Evolutionary conservation across 2,888 invertebrate species (phyloP), one percentile per base, ranked within the genome.

Genomic region (Drosophila peninsularis): DNA sequence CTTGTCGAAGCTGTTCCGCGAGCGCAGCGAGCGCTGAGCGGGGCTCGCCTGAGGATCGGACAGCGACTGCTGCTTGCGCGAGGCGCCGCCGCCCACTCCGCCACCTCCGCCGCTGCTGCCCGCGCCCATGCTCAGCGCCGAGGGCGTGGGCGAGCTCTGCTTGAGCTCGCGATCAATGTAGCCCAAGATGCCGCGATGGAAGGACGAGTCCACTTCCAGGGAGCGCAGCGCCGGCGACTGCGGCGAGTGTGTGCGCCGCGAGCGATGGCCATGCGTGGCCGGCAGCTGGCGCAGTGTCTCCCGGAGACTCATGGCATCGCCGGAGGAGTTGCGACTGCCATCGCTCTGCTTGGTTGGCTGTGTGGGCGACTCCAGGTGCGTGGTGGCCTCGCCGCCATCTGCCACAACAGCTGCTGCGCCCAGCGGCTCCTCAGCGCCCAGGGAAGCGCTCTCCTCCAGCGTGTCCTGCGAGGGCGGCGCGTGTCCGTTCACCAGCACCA

Each of bases 31-130:
- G 53, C 92, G 90, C 77, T 93, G 92, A 19, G 93, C 93, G 37
- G 92, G 92, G 81, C 92, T 93, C 3, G 92, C 92, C 71, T 92
- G 92, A 2, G 93, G 92, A 84, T 93, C 92, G 1, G 93, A 92
- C 5, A 92, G 77, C 4, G 92, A 91, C 68, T 92, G 93, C 55
- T 91, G 82, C 56, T 92, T 92, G 47, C 92, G 90, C 0, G 86
- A 86, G 1, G 88, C 80, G 4, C 88, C 90, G 6, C 78, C 78
- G 45, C 83, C 77, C 41, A 75, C 65, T 0, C 70, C 71, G 21
- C 66, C 74, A 21, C 66, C 65, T 1, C 71, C 71, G 2, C 50
- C 77, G 24, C 67, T 75, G 54, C 74, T 76, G 44, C 45, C 78
- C n/a, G 75, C 78, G 21, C 88, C 88, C 47, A 79, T 74, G 55